Evolutionary conservation across 2,888 invertebrate species (phyloP).

Genomic region (Himalopsyche tibetana): DNA sequence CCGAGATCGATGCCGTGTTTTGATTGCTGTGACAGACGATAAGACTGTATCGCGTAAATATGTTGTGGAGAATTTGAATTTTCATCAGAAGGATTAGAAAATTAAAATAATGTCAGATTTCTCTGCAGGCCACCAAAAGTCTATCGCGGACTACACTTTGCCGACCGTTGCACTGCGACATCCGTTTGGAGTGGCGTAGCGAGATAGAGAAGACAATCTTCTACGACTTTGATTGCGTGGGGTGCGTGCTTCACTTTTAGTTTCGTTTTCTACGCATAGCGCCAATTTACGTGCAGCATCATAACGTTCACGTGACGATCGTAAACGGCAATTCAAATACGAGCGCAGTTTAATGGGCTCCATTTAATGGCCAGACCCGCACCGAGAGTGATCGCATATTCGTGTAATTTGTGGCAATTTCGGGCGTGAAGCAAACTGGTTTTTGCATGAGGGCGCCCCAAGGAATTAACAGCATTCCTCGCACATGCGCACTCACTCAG

Average conservation of each 20-base stretch:
- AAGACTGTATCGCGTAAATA: no score
- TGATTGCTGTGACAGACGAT: no score
- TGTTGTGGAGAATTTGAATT: no score
- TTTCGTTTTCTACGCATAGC: constrained; percentile 9
- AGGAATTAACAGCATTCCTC: constrained; percentile 63
- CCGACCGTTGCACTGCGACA: no score
- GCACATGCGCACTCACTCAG: constrained; percentile 49
- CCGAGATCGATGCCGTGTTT: no score
- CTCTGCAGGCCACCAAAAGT: no score
- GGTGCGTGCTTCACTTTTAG: background rate
- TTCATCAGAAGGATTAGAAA: no score
- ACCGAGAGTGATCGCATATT: constrained; percentile 55
- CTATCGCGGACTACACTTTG: no score
- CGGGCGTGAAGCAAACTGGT: constrained; percentile 65
- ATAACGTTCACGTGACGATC: constrained; percentile 12
- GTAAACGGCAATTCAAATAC: background rate
- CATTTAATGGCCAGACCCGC: constrained; percentile 39
- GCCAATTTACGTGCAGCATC: background rate
- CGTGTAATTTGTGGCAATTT: constrained; percentile 64
- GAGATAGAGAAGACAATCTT: background rate
- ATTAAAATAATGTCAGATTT: no score
- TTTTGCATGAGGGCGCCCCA: constrained; percentile 57
- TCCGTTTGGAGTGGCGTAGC: no score
- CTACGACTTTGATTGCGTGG: background rate
- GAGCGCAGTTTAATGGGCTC: background rate